Evolutionary conservation across 2,888 invertebrate species (phyloP), one percentile per base, ranked within the genome.

Genomic region (Chironomus tentans): DNA sequence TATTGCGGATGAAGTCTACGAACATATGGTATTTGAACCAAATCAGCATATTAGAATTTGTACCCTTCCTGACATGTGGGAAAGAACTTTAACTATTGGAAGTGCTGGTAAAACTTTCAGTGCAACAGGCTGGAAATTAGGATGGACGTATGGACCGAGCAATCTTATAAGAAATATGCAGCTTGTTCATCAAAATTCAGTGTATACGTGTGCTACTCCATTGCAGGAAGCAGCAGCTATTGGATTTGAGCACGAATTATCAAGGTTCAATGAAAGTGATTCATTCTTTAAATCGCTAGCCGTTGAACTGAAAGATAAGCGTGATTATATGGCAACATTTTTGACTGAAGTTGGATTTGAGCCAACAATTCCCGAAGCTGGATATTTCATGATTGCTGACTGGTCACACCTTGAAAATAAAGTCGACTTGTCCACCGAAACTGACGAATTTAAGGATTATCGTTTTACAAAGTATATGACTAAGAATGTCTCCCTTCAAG

Each of bases 21-120:
- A 99, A 83, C 98, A 97, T 96, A 88, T 99, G 82, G 92, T 94
- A 12, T 97, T 91, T 80, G 89, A 92, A 80, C 92, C 92, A 0
- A 86, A 89, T 38, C 86, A 93, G 80, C 95, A 98, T 83, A 89
- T 97, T 77, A 88, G 97, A 82, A 98, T 98, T 77, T 97, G 95
- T 0, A 92, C 95, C 0, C 83, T 99, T 6, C 98, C 98, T 0
- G 97, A 86, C 15, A 99, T 99, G 98, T 99, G 96, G 93, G 97
- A 99, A 78, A 88, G 98, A 24, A 98, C 98, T 0, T 90, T 99
- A 48, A 98, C 98, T 0, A 90, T 99, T 78, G 97, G 98, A 0
- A 98, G 97, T 22, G 98, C 97, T 0, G 98, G 98, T 0, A 99
- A 98, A 87, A 95, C 97, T 0, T 98, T 98, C 86, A 96, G 96